Conservation (phyloP, 2,797 vertebrate genomes). For the Botia kubotai region DNA sequence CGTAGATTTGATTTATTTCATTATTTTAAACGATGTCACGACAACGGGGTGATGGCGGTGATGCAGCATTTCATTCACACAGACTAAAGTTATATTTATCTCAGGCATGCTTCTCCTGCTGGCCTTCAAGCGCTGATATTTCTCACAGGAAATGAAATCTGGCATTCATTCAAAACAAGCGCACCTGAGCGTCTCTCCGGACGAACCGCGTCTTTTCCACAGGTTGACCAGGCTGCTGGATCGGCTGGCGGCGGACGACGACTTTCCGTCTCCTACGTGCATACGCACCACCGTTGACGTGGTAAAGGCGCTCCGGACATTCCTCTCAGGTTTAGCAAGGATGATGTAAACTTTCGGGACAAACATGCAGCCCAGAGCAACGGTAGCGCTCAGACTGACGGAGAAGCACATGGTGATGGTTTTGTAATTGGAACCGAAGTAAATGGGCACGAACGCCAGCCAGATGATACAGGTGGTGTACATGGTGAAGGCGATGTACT, state of each 20-base stretch:
- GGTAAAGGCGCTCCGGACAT: slow-evolving; percentile 97
- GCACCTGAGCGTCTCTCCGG: slow-evolving; percentile 94
- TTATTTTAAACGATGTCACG: too few species aligned
- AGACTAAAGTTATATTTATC: not conserved
- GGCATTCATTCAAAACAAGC: not conserved
- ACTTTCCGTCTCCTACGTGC: slow-evolving; percentile 96
- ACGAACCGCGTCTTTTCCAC: slow-evolving; percentile 94
- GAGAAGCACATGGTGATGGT: slow-evolving; percentile 99
- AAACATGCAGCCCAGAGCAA: slow-evolving; percentile 97
- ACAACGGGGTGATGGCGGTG: too few species aligned
- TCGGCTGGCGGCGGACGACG: slow-evolving; percentile 91
- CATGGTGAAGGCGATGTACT: slow-evolving; percentile 99
- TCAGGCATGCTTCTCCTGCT: too few species aligned
- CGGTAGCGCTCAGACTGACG: slow-evolving; percentile 94
- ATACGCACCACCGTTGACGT: slow-evolving; percentile 97
- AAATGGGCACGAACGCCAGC: slow-evolving; percentile 98
- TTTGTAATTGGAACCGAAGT: slow-evolving; percentile 99
- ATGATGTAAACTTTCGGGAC: slow-evolving; percentile 99
- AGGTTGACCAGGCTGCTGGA: slow-evolving; percentile 96
- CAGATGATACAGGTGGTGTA: slow-evolving; percentile 99
- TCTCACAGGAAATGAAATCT: not conserved
- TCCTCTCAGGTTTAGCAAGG: slow-evolving; percentile 96
- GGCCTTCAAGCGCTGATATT: too few species aligned
- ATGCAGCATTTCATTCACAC: not conserved
- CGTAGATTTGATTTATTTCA: not conserved